A percentile compares a stretch with the other conserved stretches of the same genome.
Evolutionary conservation across 2,113 vertebrate genomes (phyloP).

Genomic region (Corythaeola cristata): DNA sequence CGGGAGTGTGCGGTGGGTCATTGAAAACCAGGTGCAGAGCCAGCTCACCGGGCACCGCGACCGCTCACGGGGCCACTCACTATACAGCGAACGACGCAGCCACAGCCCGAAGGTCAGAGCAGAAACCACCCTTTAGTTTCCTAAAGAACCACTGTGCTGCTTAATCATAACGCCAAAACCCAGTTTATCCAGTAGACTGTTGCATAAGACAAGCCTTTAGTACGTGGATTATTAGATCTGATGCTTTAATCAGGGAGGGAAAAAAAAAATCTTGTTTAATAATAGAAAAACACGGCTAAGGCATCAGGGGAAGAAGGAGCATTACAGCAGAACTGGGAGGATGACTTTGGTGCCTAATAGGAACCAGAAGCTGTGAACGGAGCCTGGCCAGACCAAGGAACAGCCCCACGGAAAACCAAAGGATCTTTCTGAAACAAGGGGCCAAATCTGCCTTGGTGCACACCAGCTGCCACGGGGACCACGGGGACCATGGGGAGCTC

Average conservation of each 20-base stretch:
- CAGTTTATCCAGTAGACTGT: neutral
- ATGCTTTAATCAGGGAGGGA: neutral
- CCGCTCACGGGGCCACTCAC: neutral
- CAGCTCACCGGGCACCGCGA: neutral
- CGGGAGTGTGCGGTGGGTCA: neutral
- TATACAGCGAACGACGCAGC: rapidly evolving
- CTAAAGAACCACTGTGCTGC: neutral
- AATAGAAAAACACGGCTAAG: neutral
- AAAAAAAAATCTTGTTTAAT: neutral
- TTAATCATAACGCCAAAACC: neutral
- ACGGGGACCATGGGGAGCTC: neutral
- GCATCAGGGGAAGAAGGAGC: neutral
- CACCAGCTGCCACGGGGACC: rapidly evolving
- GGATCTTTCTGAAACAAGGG: neutral
- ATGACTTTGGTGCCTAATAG: neutral
- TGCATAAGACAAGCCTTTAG: neutral
- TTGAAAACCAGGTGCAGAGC: neutral
- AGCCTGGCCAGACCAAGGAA: neutral
- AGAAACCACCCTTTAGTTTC: neutral
- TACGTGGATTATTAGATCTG: neutral
- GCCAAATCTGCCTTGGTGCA: neutral
- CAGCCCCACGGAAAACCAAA: neutral
- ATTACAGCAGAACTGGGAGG: neutral
- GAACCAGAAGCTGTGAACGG: neutral
- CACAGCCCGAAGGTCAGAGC: neutral